A percentile compares a stretch with the other conserved stretches of the same genome.
Evolutionary conservation across 2,888 invertebrate species (phyloP).

Genomic region (Drosophila neotestacea): DNA sequence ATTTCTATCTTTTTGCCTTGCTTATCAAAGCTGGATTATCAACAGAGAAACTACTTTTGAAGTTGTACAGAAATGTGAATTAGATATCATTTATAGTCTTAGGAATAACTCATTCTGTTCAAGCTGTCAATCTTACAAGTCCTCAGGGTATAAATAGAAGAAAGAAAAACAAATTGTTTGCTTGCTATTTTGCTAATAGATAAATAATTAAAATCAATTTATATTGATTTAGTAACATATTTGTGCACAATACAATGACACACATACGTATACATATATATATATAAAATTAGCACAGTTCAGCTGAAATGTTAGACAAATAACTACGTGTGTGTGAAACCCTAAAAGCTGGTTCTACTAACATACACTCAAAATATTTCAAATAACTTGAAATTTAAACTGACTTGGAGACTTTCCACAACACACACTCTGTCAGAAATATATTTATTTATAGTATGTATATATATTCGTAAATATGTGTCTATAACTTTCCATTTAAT

Average conservation of each 20-base stretch:
- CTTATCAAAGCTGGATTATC: background rate
- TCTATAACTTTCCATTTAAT: slow-evolving; percentile 19
- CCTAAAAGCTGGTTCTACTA: slow-evolving; percentile 32
- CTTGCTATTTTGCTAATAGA: slow-evolving; percentile 73
- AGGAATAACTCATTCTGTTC: background rate
- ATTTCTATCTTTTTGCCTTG: too few species aligned
- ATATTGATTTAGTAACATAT: slow-evolving; percentile 78
- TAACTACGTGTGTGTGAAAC: slow-evolving; percentile 22
- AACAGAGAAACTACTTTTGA: background rate
- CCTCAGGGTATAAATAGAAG: slow-evolving; percentile 17
- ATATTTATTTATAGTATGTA: slow-evolving; percentile 5
- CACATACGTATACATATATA: background rate
- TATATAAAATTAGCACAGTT: slow-evolving; percentile 74
- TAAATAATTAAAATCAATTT: slow-evolving; percentile 81
- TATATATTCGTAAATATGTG: background rate
- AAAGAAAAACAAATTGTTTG: slow-evolving; percentile 39
- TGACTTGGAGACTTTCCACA: slow-evolving; percentile 12
- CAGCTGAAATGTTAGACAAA: slow-evolving; percentile 72
- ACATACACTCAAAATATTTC: background rate
- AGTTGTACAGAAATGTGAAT: background rate
- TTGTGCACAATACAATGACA: slow-evolving; percentile 44
- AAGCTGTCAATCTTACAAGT: background rate
- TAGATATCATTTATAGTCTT: background rate
- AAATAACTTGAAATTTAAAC: slow-evolving; percentile 53
- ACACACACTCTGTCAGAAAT: too few species aligned